These are phyloP conservation scores for Drosophila merina DNA, from an alignment of 2,888 invertebrate species.

Conservation along the genomic window DNA sequence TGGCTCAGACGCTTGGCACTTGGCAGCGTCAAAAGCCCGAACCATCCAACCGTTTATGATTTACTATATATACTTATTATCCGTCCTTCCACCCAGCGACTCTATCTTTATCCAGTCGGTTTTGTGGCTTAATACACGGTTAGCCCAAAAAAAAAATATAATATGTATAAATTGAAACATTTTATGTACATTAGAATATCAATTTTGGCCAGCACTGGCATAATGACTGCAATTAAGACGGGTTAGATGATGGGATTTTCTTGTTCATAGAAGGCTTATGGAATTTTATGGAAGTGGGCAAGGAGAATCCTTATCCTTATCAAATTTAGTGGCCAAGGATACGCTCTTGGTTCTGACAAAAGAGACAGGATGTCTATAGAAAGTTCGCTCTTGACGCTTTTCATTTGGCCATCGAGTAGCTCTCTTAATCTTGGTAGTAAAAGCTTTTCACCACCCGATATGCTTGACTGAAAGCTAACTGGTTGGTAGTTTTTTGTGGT, in stretches of 20 bases:
- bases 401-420: neutral
- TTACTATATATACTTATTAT: constrained; percentile 42
- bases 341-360: neutral
- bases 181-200: constrained; percentile 57
- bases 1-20: constrained; percentile 42
- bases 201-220: constrained; percentile 37
- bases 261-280: neutral
- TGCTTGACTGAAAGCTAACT: constrained; percentile 19
- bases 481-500: neutral
- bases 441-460: constrained; percentile 36
- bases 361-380: neutral
- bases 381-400: constrained; percentile 12
- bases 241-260: constrained; percentile 36
- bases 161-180: constrained; percentile 51
- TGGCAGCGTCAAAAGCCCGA: constrained; percentile 39
- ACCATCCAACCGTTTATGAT: constrained; percentile 38
- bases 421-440: neutral
- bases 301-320: constrained; percentile 60
- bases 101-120: constrained; percentile 20
- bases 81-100: constrained; percentile 38
- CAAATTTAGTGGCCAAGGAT: constrained; percentile 22
- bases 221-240: constrained; percentile 66
- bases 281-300: neutral
- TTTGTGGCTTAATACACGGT: constrained; percentile 51
- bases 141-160: constrained; percentile 29